A percentile compares a stretch with the other conserved stretches of the same genome.
These are phyloP conservation scores for Caenorhabditis brenneri DNA, from an alignment of 1,140 invertebrate genomes.

Conservation along the genomic window DNA sequence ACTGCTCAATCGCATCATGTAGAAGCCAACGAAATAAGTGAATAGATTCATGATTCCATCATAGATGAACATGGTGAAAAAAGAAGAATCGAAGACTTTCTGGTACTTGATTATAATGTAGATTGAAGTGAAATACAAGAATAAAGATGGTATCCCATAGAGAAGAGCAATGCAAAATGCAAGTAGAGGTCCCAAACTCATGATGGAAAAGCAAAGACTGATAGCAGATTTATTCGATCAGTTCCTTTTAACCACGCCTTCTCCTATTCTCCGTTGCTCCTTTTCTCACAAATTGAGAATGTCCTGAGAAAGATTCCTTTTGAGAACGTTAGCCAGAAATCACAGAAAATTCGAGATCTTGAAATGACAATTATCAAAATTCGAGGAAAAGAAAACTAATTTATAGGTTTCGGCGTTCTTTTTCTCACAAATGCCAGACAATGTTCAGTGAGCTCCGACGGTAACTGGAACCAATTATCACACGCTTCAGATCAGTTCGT, in stretches of 20 bases:
- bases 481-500: not conserved
- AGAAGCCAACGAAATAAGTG: not conserved
- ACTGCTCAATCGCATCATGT: conserved; percentile 18
- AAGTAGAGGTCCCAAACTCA: not conserved
- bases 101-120: not conserved
- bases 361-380: not conserved
- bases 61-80: not conserved
- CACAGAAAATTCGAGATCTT: not conserved
- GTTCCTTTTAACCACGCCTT: not conserved
- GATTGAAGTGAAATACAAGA: not conserved
- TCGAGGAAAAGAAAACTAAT: not conserved
- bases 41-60: not conserved
- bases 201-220: no score
- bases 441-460: not conserved
- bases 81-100: not conserved
- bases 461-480: not conserved
- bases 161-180: not conserved
- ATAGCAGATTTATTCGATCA: no score
- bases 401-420: not conserved
- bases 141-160: not conserved
- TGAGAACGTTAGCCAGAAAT: not conserved
- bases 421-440: not conserved
- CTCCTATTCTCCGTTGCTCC: no score
- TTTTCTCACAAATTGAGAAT: not conserved
- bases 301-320: not conserved